Base-by-base conservation (phyloP, 1,140 invertebrate genomes). In the Phthorimaea operculella region DNA sequence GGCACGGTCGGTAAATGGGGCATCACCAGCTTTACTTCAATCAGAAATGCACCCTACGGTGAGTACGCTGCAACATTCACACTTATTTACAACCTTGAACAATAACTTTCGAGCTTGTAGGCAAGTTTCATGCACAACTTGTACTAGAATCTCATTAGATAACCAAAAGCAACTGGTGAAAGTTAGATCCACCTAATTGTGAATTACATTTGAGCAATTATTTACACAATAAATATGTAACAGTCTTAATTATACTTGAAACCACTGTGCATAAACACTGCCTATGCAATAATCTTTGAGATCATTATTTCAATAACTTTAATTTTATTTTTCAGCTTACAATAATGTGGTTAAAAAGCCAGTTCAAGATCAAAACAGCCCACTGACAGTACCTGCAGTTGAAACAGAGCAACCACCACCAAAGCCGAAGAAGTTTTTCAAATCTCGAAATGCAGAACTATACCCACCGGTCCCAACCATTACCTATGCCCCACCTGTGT, bases 1-100 rank as follows among this genome's bases (percentile, higher is more conserved):
- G 95, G 94, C 58, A 95, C 93, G 36, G 92, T 96, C 59, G 94
- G 94, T 65, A 94, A 95, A 88, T 97, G 95, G 94, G 95, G 95
- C 64, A 94, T 95, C 77, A 96, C 95, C 61, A 95, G 94, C 47
- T 97, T 96, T 82, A 96, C 95, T 36, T 96, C 94, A 1, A 92
- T 95, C 55, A 88, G 95, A 68, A 95, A 92, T 70, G 88, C 90
- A 55, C 90, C 90, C 66, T 92, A 92, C 85, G 91, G 91, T 90
- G 88, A 82, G 73, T 60, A 59, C 14, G 55, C 33, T 14, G 15
- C 8, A n/a, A 57, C 49, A 64, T 55, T 55, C 53, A 42, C 54
- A 52, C 51, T 57, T 54, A 48, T 59, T 28, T 50, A 48, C 54
- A 56, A 67, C 70, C 70, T 68, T 73, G 62, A 64, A 63, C 54